phyloP scores from a whole-genome alignment of 2,797 vertebrate genomes.

The Sebastes elongatus region DNA sequence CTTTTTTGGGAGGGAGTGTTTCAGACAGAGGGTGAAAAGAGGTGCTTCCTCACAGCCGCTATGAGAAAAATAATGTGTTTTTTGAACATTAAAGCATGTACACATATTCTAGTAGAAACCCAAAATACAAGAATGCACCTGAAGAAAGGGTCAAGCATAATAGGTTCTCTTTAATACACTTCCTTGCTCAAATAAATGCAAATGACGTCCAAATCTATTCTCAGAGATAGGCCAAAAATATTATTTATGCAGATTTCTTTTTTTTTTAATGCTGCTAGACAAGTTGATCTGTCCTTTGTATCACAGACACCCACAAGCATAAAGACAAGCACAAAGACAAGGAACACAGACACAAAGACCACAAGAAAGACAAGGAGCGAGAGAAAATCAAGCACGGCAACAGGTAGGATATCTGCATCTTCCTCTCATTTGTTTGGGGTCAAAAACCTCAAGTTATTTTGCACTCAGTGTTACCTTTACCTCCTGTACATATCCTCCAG shows the following conservation, averaged over 20 bases:
- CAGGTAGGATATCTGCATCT: constrained; percentile 79
- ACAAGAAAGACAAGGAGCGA: constrained; percentile 95
- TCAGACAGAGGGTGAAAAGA: too few relatives aligned
- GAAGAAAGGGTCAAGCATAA: too few relatives aligned
- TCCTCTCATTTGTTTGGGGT: neutral
- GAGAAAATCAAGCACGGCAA: constrained; percentile 93
- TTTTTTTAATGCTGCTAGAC: neutral
- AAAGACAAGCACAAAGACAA: constrained; percentile 97
- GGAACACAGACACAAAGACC: constrained; percentile 95
- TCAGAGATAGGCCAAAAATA: neutral
- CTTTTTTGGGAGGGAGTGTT: too few relatives aligned
- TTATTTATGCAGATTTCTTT: neutral
- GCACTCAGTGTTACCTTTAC: neutral
- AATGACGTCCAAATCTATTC: neutral
- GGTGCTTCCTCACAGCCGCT: too few relatives aligned
- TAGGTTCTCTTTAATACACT: too few relatives aligned
- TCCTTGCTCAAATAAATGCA: neutral
- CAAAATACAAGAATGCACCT: too few relatives aligned
- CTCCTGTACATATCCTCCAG: neutral
- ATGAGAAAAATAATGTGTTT: too few relatives aligned
- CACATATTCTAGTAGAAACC: too few relatives aligned
- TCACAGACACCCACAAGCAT: constrained; percentile 93
- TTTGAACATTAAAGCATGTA: neutral
- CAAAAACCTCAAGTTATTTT: neutral
- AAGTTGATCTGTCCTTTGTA: constrained; percentile 22